These are phyloP conservation scores for Xanthia icteritia DNA, from an alignment of 2,888 invertebrate genomes.

Conservation along the genomic window DNA sequence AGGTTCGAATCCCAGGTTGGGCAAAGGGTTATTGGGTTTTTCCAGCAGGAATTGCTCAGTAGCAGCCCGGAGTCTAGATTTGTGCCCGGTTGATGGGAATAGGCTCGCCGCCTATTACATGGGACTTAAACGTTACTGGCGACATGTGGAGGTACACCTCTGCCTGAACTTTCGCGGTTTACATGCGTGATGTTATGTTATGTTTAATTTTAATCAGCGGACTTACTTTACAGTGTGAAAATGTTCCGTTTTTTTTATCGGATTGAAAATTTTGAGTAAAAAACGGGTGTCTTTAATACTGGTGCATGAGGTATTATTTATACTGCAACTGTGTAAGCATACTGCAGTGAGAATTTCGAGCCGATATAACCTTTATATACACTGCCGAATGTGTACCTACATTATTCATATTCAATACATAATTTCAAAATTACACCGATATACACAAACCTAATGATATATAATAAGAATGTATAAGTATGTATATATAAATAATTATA, in stretches of 20 bases:
- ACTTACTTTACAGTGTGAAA: not conserved
- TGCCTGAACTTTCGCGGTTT: not conserved
- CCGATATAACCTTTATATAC: slow-evolving; percentile 13
- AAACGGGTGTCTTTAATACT: not conserved
- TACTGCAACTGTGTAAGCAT: slow-evolving; percentile 15
- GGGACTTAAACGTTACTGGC: not conserved
- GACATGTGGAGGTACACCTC: not conserved
- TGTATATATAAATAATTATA: no score
- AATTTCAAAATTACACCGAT: no score
- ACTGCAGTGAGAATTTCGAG: slow-evolving; percentile 26
- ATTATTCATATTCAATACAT: no score
- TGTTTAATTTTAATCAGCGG: slow-evolving; percentile 14
- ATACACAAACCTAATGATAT: no score
- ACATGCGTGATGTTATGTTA: not conserved
- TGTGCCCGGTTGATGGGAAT: not conserved
- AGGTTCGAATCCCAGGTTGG: not conserved
- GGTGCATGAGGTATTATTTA: slow-evolving; percentile 22
- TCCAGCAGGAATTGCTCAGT: not conserved
- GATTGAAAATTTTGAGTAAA: slow-evolving; percentile 25
- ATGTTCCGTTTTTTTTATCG: not conserved
- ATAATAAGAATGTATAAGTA: no score
- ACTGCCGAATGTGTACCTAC: slow-evolving; percentile 34
- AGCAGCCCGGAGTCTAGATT: not conserved
- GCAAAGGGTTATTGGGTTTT: not conserved
- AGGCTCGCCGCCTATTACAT: not conserved